Conservation (phyloP, 2,113 vertebrate species). For the Dipodomys ordii region DNA sequence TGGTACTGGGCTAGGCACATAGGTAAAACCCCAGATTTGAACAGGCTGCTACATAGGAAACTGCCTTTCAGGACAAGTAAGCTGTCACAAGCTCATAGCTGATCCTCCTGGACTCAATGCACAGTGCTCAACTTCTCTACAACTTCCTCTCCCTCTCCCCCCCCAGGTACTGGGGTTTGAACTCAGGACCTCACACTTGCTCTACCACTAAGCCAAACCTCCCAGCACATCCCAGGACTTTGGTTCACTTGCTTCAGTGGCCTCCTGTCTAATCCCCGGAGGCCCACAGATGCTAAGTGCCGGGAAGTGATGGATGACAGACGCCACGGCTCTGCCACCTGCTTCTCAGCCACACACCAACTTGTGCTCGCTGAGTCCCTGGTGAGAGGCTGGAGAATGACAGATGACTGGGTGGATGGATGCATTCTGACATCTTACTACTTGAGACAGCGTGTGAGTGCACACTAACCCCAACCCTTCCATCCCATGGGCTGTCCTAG, state of each 20-base stretch:
- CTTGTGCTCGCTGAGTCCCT: not conserved
- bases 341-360: not conserved
- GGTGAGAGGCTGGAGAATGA: not conserved
- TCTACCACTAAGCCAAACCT: no score
- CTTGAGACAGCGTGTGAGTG: not conserved
- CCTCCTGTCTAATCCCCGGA: not conserved
- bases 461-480: not conserved
- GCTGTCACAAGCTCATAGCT: no score
- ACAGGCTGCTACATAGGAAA: not conserved
- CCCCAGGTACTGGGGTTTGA: no score
- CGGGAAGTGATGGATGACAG: not conserved
- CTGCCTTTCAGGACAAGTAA: not conserved
- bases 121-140: not conserved
- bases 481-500: not conserved
- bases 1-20: not conserved
- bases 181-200: no score
- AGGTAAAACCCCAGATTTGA: not conserved
- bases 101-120: not conserved
- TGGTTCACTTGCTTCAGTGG: not conserved
- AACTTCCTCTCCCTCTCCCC: no score
- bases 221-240: not conserved
- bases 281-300: not conserved
- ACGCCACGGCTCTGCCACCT: not conserved
- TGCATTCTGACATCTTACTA: slow-evolving; percentile 52
- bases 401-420: not conserved